phyloP scores from a whole-genome alignment of 2,888 invertebrate genomes.

The Siphlonurus alternatus region DNA sequence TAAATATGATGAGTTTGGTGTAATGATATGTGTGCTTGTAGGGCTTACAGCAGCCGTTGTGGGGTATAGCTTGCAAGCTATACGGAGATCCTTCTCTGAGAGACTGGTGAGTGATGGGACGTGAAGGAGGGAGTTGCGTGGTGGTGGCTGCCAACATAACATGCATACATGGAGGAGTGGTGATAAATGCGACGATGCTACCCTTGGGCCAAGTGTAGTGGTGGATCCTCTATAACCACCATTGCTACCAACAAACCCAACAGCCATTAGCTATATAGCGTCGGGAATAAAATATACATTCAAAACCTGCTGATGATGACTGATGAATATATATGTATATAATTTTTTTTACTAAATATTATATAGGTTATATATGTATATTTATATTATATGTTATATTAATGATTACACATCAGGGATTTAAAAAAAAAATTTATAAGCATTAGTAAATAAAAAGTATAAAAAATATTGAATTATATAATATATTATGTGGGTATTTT shows the following conservation, averaged over 20 bases:
- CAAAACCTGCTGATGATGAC: neutral
- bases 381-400: neutral
- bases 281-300: neutral
- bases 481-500: neutral
- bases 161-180: too few species aligned
- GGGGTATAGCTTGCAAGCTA: too few species aligned
- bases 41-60: too few species aligned
- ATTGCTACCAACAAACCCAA: neutral
- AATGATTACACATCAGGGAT: neutral
- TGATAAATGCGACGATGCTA: neutral
- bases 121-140: too few species aligned
- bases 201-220: neutral
- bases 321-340: neutral
- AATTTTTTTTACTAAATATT: neutral
- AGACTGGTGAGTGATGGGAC: too few species aligned
- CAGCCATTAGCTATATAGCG: neutral
- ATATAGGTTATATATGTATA: neutral
- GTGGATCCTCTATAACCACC: neutral
- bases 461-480: neutral
- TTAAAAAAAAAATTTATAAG: neutral
- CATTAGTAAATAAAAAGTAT: neutral
- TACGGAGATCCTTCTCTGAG: too few species aligned
- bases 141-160: too few species aligned
- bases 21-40: too few species aligned
- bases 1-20: too few species aligned